A percentile compares a stretch with the other conserved stretches of the same genome.
phyloP scores from a whole-genome alignment of 35 echinoderm and acorn worm species.

The Chiridota heheva region DNA sequence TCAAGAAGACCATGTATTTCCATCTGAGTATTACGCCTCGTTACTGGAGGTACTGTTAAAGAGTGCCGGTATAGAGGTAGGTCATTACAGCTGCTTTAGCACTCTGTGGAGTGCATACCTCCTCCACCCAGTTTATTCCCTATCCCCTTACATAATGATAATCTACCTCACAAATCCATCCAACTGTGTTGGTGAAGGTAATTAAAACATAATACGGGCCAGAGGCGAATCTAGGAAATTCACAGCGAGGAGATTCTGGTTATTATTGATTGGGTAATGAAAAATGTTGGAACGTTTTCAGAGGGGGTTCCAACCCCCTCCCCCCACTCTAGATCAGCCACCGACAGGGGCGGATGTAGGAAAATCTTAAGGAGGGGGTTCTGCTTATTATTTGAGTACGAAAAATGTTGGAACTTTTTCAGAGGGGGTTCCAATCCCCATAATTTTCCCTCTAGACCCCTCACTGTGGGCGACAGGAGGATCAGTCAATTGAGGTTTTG shows the following conservation, averaged over 20 bases:
- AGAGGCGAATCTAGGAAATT: not conserved
- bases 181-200: not conserved
- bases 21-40: conserved; percentile 68
- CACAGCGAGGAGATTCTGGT: not conserved
- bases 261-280: not conserved
- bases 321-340: too few relatives aligned
- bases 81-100: not conserved
- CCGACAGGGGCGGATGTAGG: too few relatives aligned
- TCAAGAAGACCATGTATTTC: conserved; percentile 85
- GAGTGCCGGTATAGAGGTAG: conserved; percentile 79
- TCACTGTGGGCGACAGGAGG: too few relatives aligned
- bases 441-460: too few relatives aligned
- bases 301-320: too few relatives aligned
- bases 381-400: too few relatives aligned
- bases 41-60: conserved; percentile 74
- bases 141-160: too few relatives aligned
- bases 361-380: too few relatives aligned
- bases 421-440: too few relatives aligned
- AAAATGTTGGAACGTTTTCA: too few relatives aligned
- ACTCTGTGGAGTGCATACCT: not conserved
- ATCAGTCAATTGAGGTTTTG: too few relatives aligned
- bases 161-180: not conserved
- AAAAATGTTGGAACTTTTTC: too few relatives aligned
- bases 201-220: not conserved
- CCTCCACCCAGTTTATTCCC: not conserved